Evolutionary conservation across 1,140 invertebrate genomes (phyloP).

Genomic region (Wiebesia pumilae): DNA sequence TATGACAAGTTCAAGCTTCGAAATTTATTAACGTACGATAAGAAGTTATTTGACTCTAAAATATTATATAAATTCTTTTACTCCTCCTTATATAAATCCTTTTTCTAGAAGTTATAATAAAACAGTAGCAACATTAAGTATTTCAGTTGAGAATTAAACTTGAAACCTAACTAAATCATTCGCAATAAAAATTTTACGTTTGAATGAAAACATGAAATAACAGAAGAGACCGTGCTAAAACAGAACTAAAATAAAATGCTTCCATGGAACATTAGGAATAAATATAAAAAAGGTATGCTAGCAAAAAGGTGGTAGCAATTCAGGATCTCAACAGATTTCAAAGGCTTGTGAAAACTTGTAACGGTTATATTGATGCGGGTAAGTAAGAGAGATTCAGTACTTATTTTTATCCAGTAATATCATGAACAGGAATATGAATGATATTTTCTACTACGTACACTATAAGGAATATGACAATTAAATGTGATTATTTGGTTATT

Average conservation of each 20-base stretch:
- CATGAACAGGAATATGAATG: not conserved
- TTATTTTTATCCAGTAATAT: not conserved
- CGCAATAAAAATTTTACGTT: constrained; percentile 19
- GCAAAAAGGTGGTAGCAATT: not conserved
- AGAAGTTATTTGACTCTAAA: too few species aligned
- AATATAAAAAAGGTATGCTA: not conserved
- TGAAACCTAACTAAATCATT: not conserved
- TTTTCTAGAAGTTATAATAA: too few species aligned
- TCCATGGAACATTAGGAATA: not conserved
- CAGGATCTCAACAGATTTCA: not conserved
- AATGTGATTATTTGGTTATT: not conserved
- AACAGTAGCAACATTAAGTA: too few species aligned
- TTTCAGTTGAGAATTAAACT: not conserved
- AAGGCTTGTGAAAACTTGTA: not conserved
- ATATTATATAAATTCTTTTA: too few species aligned
- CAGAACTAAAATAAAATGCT: not conserved
- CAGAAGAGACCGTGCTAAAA: not conserved
- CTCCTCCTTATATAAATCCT: too few species aligned
- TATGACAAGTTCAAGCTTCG: too few species aligned
- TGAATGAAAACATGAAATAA: constrained; percentile 1
- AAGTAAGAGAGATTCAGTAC: not conserved
- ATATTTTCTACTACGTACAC: not conserved
- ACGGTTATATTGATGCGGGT: not conserved
- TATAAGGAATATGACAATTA: not conserved
- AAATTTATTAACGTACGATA: too few species aligned